A percentile compares a stretch with the other conserved stretches of the same genome.
Evolutionary conservation across 2,797 vertebrate species (phyloP).

Genomic region (Falco rusticolus): DNA sequence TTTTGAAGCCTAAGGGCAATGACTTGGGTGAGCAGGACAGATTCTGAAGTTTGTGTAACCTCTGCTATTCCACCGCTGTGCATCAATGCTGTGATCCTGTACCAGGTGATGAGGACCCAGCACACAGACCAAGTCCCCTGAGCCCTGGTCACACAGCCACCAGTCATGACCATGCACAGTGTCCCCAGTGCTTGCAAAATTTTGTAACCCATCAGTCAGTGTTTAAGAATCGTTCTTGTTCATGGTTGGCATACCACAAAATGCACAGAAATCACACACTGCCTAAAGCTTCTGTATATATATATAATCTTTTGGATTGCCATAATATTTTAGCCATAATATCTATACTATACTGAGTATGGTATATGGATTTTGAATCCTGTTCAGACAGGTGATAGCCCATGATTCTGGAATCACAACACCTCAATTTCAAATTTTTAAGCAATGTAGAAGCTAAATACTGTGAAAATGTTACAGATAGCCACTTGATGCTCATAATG

Average conservation of each 20-base stretch:
- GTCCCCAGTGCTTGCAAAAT: neutral
- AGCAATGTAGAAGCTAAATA: neutral
- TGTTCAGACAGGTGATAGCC: neutral
- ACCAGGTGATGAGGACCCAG: neutral
- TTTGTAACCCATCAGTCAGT: neutral
- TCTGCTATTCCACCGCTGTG: neutral
- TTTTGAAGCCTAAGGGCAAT: neutral
- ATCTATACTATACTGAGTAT: fast-evolving
- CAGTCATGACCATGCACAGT: neutral
- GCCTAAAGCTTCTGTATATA: fast-evolving
- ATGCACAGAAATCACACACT: no score
- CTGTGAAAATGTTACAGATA: fast-evolving
- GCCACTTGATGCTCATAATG: neutral
- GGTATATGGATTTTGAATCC: neutral
- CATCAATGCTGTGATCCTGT: neutral
- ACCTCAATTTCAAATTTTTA: neutral
- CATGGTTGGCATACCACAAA: fast-evolving
- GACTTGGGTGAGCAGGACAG: neutral
- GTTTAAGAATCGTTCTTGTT: fast-evolving
- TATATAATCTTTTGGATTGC: neutral
- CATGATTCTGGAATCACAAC: fast-evolving
- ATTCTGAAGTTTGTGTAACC: neutral
- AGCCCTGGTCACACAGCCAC: neutral
- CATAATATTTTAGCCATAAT: fast-evolving
- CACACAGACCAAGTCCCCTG: fast-evolving